These are phyloP conservation scores for Festucalex cinctus DNA, from an alignment of 2,113 vertebrate genomes.

Conservation along the genomic window DNA sequence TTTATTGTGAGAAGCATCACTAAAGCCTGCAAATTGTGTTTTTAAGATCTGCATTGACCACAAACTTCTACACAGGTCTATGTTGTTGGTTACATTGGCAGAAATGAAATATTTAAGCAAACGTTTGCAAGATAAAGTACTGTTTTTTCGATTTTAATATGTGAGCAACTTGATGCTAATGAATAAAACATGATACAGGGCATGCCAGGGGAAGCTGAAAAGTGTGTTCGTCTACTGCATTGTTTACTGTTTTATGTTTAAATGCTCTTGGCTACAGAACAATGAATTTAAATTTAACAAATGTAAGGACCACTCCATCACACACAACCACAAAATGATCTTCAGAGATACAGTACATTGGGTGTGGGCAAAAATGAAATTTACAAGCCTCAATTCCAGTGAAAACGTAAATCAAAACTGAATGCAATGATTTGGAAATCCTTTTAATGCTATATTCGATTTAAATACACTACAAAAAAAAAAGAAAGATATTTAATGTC, in stretches of 20 bases:
- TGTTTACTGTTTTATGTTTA: not conserved
- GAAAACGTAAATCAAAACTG: too few relatives aligned
- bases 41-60: not conserved
- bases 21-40: not conserved
- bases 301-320: not conserved
- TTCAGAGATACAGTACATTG: not conserved
- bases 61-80: not conserved
- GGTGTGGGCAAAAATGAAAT: not conserved
- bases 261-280: not conserved
- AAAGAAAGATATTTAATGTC: too few relatives aligned
- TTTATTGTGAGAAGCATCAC: not conserved
- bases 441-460: too few relatives aligned
- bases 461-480: too few relatives aligned
- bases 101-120: constrained; percentile 61
- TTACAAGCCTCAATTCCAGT: too few relatives aligned
- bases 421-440: too few relatives aligned
- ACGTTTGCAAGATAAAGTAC: constrained; percentile 66
- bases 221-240: not conserved
- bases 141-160: constrained; percentile 60
- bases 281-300: not conserved
- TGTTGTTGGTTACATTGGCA: constrained; percentile 23
- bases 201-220: constrained; percentile 6
- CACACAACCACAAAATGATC: not conserved
- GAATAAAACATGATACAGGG: constrained; percentile 49
- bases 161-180: constrained; percentile 40